Conservation (phyloP, 2,797 vertebrate species). For the Pseudomugil tenellus region DNA sequence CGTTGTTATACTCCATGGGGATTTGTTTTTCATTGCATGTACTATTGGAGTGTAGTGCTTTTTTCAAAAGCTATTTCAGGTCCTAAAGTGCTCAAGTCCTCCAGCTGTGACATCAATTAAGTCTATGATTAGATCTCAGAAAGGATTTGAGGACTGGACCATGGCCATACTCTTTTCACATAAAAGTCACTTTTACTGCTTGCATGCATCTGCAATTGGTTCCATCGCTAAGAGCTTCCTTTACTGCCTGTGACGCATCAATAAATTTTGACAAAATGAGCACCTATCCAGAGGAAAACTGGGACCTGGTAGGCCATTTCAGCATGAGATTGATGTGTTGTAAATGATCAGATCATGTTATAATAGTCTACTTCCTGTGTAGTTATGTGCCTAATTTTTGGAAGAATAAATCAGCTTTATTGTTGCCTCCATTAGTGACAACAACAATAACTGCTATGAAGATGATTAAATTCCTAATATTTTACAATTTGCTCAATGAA, state of each 20-base stretch:
- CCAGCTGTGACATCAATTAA: not conserved
- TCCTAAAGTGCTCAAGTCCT: not conserved
- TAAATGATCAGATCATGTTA: not conserved
- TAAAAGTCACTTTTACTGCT: slow-evolving; percentile 6
- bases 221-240: not conserved
- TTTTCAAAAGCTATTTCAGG: too few relatives aligned
- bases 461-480: not conserved
- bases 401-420: not conserved
- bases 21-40: not conserved
- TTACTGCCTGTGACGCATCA: not conserved
- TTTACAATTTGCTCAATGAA: not conserved
- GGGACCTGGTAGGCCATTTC: not conserved
- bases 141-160: not conserved
- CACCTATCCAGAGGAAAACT: not conserved
- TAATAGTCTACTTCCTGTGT: too few relatives aligned
- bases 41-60: not conserved
- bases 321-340: not conserved
- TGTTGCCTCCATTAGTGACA: not conserved
- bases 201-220: not conserved
- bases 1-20: not conserved
- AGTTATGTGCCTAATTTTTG: not conserved
- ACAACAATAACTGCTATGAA: not conserved
- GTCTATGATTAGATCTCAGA: not conserved
- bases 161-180: slow-evolving; percentile 2
- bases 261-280: not conserved